Evolutionary conservation across 2,888 invertebrate species (phyloP), one percentile per base, ranked within the genome.

Genomic region (Temnothorax ravouxi): DNA sequence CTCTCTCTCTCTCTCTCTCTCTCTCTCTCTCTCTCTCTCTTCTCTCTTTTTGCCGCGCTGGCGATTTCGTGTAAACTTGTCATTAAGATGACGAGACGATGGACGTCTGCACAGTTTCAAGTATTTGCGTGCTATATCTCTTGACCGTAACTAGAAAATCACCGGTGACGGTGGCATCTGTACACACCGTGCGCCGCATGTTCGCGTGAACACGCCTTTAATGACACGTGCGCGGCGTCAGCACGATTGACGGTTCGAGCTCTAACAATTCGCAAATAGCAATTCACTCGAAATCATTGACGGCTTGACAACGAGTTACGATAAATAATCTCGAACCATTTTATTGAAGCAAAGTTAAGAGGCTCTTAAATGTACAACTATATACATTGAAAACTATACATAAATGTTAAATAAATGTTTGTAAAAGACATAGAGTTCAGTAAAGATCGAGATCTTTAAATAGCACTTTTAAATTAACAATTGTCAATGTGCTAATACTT

Each of bases 221-320:
- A 84, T 84, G 82, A 83, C 56, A 59, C 74, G 52, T 56, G 69
- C 64, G 69, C 50, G 75, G 71, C 84, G 92, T 92, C 92, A 91
- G 83, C 61, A 80, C 89, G 92, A 92, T 92, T 91, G 92, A 92
- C 91, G 87, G 89, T 86, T 88, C 86, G 84, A 80, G 84, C 84
- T 83, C 77, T 76, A 15, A n/a, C 66, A 62, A 59, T 56, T 72
- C 79, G 34, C 69, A 82, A 88, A 88, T 88, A 88, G 87, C 87
- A 87, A 88, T 86, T 86, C 69, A 47, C 67, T 81, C 79, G 79
- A 87, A 88, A 86, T 87, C 71, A 88, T 84, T 80, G 88, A 87
- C 84, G 82, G 66, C 67, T 82, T 82, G 79, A 85, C 81, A 77
- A 83, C 66, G 52, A 85, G 81, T 85, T 77, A 34, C 29, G 76